Percentiles rank a stretch among this genome's conserved stretches.
Evolutionary conservation across 2,797 vertebrate species (phyloP).

Genomic region (Rhincodon typus): DNA sequence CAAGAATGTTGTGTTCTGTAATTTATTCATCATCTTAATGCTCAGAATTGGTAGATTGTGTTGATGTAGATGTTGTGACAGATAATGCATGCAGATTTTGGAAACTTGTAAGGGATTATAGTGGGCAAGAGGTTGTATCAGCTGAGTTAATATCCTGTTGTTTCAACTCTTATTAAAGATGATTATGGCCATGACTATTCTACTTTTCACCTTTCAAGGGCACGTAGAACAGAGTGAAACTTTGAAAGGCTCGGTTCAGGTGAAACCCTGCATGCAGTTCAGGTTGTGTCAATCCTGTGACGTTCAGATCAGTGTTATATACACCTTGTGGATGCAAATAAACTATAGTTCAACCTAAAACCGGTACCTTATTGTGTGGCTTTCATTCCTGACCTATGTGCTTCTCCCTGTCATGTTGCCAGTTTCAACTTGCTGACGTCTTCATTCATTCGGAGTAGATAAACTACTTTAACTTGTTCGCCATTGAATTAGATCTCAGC

Average conservation of each 20-base stretch:
- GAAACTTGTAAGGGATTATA: not conserved
- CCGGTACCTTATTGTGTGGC: constrained; percentile 26
- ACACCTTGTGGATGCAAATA: constrained; percentile 29
- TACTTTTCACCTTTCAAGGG: not conserved
- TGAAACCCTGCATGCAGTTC: constrained; percentile 3
- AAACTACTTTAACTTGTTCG: not conserved
- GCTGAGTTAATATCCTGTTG: not conserved
- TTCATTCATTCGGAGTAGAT: not conserved
- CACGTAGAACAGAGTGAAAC: not conserved
- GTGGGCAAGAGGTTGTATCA: not conserved
- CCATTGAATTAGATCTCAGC: not conserved
- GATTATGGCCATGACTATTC: not conserved
- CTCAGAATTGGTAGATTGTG: not conserved
- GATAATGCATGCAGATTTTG: constrained; percentile 9
- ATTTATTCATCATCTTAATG: not conserved
- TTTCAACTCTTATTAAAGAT: not conserved
- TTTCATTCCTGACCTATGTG: constrained; percentile 26
- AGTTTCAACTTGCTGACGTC: not conserved
- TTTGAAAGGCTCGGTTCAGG: not conserved
- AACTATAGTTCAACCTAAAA: constrained; percentile 21
- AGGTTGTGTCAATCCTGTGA: not conserved
- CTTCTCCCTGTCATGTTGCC: not conserved
- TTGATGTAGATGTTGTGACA: not conserved
- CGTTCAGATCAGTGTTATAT: constrained; percentile 20
- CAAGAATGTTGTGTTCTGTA: not conserved